Conservation (phyloP, 2,113 vertebrate species). For the Corythornis cristatus region DNA sequence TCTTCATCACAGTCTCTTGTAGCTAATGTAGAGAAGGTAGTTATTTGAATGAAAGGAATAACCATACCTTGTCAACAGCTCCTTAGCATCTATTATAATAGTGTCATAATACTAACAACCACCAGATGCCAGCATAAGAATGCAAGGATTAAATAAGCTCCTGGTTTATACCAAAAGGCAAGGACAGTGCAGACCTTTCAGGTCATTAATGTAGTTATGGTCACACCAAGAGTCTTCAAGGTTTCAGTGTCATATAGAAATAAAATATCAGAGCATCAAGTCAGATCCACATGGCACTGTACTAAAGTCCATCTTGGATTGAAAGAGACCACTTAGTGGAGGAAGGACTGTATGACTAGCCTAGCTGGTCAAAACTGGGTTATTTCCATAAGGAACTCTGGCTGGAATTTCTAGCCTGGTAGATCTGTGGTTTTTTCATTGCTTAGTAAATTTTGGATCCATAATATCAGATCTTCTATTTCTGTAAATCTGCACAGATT, state of each 20-base stretch:
- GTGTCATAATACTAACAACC: background rate
- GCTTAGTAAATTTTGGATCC: background rate
- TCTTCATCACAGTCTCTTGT: background rate
- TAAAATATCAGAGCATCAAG: background rate
- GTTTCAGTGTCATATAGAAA: background rate
- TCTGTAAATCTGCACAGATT: background rate
- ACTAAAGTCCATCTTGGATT: background rate
- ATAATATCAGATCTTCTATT: background rate
- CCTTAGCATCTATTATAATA: background rate
- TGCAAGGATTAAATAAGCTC: background rate
- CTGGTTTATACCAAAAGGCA: background rate
- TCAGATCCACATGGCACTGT: background rate
- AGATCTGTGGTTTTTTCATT: background rate
- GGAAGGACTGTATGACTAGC: background rate
- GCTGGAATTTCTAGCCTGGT: background rate
- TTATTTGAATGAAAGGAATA: background rate
- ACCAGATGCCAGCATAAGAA: slow-evolving; percentile 32
- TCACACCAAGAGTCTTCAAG: fast-evolving
- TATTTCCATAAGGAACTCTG: background rate
- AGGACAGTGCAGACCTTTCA: background rate
- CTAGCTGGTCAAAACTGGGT: background rate
- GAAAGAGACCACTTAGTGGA: background rate
- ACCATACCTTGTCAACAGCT: background rate
- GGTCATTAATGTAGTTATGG: background rate
- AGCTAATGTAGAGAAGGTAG: background rate